These are phyloP conservation scores for Tachypleus tridentatus DNA, from an alignment of 1,140 invertebrate species.

Conservation along the genomic window DNA sequence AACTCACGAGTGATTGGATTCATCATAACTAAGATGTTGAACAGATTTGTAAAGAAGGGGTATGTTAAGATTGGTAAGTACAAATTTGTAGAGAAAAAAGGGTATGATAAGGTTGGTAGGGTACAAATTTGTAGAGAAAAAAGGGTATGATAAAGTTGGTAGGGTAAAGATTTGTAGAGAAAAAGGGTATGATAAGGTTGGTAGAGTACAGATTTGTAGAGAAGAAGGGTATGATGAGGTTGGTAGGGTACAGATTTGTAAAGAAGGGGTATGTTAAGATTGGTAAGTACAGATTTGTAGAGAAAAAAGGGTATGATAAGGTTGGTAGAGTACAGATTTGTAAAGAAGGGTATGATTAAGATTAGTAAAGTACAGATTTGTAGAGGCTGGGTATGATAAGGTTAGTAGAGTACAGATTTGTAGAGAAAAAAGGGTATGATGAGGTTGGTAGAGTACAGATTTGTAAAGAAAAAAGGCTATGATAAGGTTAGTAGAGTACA, in stretches of 20 bases:
- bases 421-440: slow-evolving; percentile 29
- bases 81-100: slow-evolving; percentile 43
- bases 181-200: not conserved
- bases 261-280: not conserved
- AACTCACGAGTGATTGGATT: slow-evolving; percentile 84
- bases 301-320: not conserved
- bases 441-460: not conserved
- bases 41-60: slow-evolving; percentile 54
- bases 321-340: slow-evolving; percentile 5
- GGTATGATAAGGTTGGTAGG: slow-evolving; percentile 60
- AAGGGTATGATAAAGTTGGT: slow-evolving; percentile 66
- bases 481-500: not conserved
- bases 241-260: not conserved
- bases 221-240: slow-evolving; percentile 6
- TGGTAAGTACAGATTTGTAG: not conserved
- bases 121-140: slow-evolving; percentile 32
- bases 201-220: slow-evolving; percentile 7
- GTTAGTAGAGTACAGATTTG: slow-evolving; percentile 40
- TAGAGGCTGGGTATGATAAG: not conserved
- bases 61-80: slow-evolving; percentile 76
- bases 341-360: not conserved
- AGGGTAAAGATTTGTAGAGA: slow-evolving; percentile 11
- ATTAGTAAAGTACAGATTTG: no score
- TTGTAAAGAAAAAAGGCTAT: not conserved
- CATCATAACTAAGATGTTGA: slow-evolving; percentile 75